Evolutionary conservation across 2,888 invertebrate species (phyloP), one percentile per base, ranked within the genome.

Genomic region (Nasonovia ribisnigri): DNA sequence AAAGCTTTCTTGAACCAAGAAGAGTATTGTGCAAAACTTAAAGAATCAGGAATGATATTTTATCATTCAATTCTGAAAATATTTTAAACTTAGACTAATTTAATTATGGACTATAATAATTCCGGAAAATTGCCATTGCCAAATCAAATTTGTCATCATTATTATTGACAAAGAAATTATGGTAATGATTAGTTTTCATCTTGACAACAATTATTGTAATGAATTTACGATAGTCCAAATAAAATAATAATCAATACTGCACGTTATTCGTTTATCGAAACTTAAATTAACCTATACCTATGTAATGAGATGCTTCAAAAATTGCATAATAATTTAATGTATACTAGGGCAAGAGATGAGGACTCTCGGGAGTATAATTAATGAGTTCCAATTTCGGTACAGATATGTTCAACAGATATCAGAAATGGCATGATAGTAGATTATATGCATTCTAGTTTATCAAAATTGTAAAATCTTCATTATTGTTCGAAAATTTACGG

Each of bases 371-470:
- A 88, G 88, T 88, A 29, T 86, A 43, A 57, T 88, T 57, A 57
- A 57, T 42, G 88, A 57, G 57, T 43, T 57, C 24, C 13, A 54
- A n/a, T 88, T 24, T 88, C 42, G 36, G 54, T 42, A 36, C 36
- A 88, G 86, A 87, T 48, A 87, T n/a, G n/a, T 48, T 86, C 43
- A 86, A 87, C 88, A 88, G 42, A 88, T 57, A 88, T 57, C 88
- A 57, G 88, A 57, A 43, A 88, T 48, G 29, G 29, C 29, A 57
- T 36, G 36, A 29, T 57, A 42, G 88, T 88, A 54, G 88, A 57
- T 88, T 67, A 67, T 20, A 57, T 26, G 26, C 29, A 29, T 88
- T 57, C 10, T 54, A 42, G 57, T 88, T 54, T 88, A 88, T 57
- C 42, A 57, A 88, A 88, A 88, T 29, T 88, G 54, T 88, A 42